Evolutionary conservation across 2,888 invertebrate species (phyloP).

Genomic region (Galerucella pusilla): DNA sequence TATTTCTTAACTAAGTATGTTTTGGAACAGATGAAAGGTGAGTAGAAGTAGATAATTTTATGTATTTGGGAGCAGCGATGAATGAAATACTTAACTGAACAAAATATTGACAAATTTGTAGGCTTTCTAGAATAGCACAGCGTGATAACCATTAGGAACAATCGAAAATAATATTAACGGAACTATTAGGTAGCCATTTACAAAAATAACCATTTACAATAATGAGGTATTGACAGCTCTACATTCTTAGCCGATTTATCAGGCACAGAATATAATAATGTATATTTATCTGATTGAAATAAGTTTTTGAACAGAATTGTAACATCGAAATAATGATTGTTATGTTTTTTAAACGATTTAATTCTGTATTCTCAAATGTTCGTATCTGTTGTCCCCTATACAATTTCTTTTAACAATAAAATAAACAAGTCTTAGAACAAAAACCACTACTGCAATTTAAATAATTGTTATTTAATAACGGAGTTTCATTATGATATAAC

Average conservation of each 20-base stretch:
- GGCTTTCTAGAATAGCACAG: not conserved
- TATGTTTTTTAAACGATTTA: not conserved
- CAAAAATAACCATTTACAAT: constrained; percentile 8
- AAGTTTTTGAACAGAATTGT: not conserved
- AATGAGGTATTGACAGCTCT: constrained; percentile 11
- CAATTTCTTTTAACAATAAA: not conserved
- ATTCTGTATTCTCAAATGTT: too few relatives aligned
- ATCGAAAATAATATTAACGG: not conserved
- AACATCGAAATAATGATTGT: not conserved
- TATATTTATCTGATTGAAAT: constrained; percentile 2
- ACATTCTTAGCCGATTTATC: not conserved
- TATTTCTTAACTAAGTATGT: too few relatives aligned
- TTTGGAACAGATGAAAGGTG: too few relatives aligned
- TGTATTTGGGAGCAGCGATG: too few relatives aligned
- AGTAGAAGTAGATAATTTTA: too few relatives aligned
- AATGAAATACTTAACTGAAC: too few relatives aligned
- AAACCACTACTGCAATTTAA: constrained; percentile 21
- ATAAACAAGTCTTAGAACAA: constrained; percentile 17
- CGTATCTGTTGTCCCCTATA: too few relatives aligned
- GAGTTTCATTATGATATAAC: constrained; percentile 35
- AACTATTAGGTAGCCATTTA: constrained; percentile 2
- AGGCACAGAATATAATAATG: not conserved
- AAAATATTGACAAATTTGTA: not conserved
- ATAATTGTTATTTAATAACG: constrained; percentile 39
- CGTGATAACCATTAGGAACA: not conserved